Evolutionary conservation across 2,888 invertebrate species (phyloP).

Genomic region (Gandaritis pyraliata): DNA sequence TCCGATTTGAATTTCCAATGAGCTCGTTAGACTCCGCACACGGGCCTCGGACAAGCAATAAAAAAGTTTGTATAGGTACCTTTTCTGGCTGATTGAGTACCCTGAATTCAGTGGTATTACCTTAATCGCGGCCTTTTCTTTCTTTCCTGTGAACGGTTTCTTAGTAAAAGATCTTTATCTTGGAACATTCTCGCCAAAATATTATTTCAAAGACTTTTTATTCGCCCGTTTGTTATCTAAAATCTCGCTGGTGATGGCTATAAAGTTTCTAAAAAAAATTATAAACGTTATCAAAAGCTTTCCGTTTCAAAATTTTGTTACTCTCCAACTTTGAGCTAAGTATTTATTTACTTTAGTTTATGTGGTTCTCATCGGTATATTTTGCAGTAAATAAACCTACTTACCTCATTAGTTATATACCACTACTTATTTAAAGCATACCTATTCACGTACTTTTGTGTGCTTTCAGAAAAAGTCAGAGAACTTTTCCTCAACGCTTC

Average conservation of each 20-base stretch:
- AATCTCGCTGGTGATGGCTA: too few species aligned
- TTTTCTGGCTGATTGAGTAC: conserved; percentile 68
- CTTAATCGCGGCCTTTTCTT: conserved; percentile 55
- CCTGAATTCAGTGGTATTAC: conserved; percentile 59
- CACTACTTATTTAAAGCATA: too few species aligned
- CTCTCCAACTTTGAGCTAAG: too few species aligned
- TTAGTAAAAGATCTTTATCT: conserved; percentile 37
- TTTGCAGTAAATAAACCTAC: too few species aligned
- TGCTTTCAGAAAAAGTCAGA: background rate
- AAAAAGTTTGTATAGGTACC: conserved; percentile 65
- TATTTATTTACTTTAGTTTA: too few species aligned
- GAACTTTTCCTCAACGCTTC: background rate
- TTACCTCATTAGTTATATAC: too few species aligned
- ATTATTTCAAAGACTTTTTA: background rate
- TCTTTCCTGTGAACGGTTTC: conserved; percentile 46
- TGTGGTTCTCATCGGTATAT: too few species aligned
- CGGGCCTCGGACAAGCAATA: conserved; percentile 66
- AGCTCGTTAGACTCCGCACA: conserved; percentile 79
- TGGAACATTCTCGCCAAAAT: background rate
- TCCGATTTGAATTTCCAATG: conserved; percentile 83
- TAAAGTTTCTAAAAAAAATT: too few species aligned
- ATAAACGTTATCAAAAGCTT: too few species aligned
- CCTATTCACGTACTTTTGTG: too few species aligned
- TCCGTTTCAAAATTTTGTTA: too few species aligned
- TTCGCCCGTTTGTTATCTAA: background rate